Base-by-base conservation (phyloP, 2,113 vertebrate species). In the Sphyrna mokarran region DNA sequence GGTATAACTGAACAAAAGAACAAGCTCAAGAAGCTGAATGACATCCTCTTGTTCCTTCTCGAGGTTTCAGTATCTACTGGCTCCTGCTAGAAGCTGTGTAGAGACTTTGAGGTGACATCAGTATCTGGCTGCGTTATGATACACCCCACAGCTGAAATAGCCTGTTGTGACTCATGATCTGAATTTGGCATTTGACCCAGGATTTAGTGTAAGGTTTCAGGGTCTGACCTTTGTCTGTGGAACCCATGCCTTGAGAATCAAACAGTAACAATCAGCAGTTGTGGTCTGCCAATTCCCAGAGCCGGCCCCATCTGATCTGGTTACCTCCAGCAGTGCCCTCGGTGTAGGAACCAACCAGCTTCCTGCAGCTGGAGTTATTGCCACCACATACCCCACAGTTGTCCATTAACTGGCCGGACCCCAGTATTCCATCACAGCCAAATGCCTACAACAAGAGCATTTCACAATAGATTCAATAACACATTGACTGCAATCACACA, bases 401-500 rank as follows among this genome's bases (percentile, higher is more conserved):
- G 37, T 99, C 99, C 96, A 96, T 85, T 83, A 94, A 96, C 97
- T 97, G 98, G 96, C 96, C 95, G 37, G 99, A 99, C 61, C 97
- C 97, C 98, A 99, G 97, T 96, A 96, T 97, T 83, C 99, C 98
- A 0, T 99, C 98, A 95, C 99, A 99, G 68, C 99, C 98, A 0
- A 99, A 99, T 0, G 96, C 96, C 99, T 99, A 97, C 96, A 63
- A 89, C 96, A 80, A 20, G 16, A 95, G 14, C n/a, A 72, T 48
- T 76, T 33, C 48, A 48, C 70, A 48, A 54, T 68, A 76, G 70
- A 76, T 29, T 48, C 68, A 95, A 43, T 66, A 33, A 69, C 93
- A 94, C 20, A 93, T 7, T 23, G 37, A 70, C 13, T 23, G 8
- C 43, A 70, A 63, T 61, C 54, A 14, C 54, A 8, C 8, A 26